Evolutionary conservation across 1,140 invertebrate species (phyloP).

Genomic region (Drosophila murphyi): DNA sequence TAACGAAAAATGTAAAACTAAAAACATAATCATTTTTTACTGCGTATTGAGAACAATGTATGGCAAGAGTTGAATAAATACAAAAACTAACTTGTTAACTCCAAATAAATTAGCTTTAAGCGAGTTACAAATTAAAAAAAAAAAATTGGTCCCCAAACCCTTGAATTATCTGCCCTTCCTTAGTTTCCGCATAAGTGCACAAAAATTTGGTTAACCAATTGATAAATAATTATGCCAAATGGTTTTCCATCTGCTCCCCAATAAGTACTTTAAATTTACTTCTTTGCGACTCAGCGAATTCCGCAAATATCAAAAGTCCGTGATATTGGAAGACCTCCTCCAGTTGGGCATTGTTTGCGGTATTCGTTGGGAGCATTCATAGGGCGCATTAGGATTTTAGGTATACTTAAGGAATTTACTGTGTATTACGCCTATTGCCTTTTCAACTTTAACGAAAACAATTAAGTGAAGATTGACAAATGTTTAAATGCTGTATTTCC

Average conservation of each 20-base stretch:
- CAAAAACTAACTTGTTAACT: conserved; percentile 49
- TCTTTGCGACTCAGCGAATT: conserved; percentile 2
- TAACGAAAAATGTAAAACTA: conserved; percentile 38
- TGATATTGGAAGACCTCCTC: conserved; percentile 19
- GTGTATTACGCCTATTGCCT: conserved; percentile 77
- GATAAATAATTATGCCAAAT: conserved; percentile 1
- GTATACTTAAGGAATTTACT: conserved; percentile 58
- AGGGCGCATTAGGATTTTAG: conserved; percentile 22
- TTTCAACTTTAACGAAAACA: conserved; percentile 47
- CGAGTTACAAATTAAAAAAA: conserved; percentile 14
- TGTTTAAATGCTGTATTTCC: conserved; percentile 31
- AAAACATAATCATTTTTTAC: conserved; percentile 72
- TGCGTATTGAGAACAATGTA: conserved; percentile 43
- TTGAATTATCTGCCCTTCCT: neutral
- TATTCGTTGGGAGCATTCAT: conserved; percentile 39
- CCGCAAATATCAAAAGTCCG: neutral
- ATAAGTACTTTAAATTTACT: neutral
- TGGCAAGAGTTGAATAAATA: conserved; percentile 42
- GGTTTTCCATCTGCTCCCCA: neutral
- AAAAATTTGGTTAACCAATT: conserved; percentile 14
- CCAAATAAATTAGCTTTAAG: conserved; percentile 75
- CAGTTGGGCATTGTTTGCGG: conserved; percentile 9
- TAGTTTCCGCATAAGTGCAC: conserved; percentile 1
- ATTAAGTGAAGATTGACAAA: conserved; percentile 26
- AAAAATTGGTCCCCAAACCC: conserved; percentile 12